A percentile compares a stretch with the other conserved stretches of the same genome.
These are phyloP conservation scores for Apoda limacodes DNA, from an alignment of 2,888 invertebrate species.

Conservation along the genomic window DNA sequence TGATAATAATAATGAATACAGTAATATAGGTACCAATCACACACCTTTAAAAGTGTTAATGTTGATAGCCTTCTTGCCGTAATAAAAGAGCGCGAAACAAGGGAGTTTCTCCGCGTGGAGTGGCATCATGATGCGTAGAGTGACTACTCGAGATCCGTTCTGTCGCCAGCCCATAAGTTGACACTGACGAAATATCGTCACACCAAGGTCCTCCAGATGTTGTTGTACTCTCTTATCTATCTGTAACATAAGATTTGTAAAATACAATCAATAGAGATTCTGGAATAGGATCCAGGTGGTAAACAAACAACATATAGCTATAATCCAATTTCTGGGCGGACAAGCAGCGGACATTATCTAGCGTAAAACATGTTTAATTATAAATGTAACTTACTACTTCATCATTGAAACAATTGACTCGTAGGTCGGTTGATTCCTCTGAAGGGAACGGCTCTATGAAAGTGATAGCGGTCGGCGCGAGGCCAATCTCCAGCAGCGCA, in stretches of 20 bases:
- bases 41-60: conserved; percentile 57
- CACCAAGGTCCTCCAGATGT: conserved; percentile 41
- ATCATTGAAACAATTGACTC: conserved; percentile 58
- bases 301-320: too few relatives aligned
- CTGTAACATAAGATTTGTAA: too few relatives aligned
- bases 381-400: conserved; percentile 39
- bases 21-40: neutral
- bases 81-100: conserved; percentile 72
- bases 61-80: conserved; percentile 63
- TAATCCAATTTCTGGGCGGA: too few relatives aligned
- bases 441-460: conserved; percentile 70
- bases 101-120: conserved; percentile 47
- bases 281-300: too few relatives aligned
- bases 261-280: too few relatives aligned
- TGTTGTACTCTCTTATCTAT: conserved; percentile 62
- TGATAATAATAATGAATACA: conserved; percentile 1
- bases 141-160: conserved; percentile 30
- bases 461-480: conserved; percentile 64
- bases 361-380: too few relatives aligned
- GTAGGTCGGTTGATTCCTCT: conserved; percentile 30
- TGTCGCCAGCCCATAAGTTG: conserved; percentile 63
- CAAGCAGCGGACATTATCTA: too few relatives aligned
- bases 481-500: conserved; percentile 72
- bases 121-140: conserved; percentile 59
- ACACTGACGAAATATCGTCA: conserved; percentile 55